phyloP scores from a whole-genome alignment of 2,113 vertebrate genomes.

The Zapornia atra region DNA sequence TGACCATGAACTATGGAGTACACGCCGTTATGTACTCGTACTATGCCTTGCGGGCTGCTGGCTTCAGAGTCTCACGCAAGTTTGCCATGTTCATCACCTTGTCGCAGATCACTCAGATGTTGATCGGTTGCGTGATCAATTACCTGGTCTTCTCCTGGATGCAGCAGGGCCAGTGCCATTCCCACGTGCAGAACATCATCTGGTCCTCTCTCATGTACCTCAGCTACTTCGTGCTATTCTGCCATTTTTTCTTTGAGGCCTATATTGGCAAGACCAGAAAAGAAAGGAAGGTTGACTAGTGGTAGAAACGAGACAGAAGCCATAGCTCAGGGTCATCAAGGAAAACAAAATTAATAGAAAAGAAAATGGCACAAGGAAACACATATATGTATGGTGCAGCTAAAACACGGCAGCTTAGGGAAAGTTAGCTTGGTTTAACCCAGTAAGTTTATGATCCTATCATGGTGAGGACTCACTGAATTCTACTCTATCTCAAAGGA shows the following conservation, averaged over 20 bases:
- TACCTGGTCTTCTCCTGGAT: conserved; percentile 98
- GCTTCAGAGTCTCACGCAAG: conserved; percentile 94
- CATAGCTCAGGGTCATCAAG: conserved; percentile 85
- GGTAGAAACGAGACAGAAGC: conserved; percentile 69
- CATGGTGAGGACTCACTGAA: conserved; percentile 79
- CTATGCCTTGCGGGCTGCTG: conserved; percentile 92
- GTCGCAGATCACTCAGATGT: conserved; percentile 98
- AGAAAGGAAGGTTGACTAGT: conserved; percentile 73
- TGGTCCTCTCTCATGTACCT: conserved; percentile 99
- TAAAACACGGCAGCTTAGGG: conserved; percentile 80
- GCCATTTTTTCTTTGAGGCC: conserved; percentile 98
- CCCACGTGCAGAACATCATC: conserved; percentile 95
- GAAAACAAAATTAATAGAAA: conserved; percentile 72
- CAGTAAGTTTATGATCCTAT: conserved; percentile 83
- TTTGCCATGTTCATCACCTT: conserved; percentile 99
- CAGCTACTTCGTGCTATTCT: conserved; percentile 99
- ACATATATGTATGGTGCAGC: conserved; percentile 77
- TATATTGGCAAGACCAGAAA: conserved; percentile 89
- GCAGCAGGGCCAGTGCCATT: conserved; percentile 96
- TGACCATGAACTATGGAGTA: conserved; percentile 99
- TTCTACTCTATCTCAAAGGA: conserved; percentile 71
- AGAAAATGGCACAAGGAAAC: conserved; percentile 84
- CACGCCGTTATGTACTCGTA: conserved; percentile 99
- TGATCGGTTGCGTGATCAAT: conserved; percentile 95
- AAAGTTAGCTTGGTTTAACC: conserved; percentile 73